Evolutionary conservation across 2,888 invertebrate species (phyloP).

Genomic region (Pterobdella sp.): DNA sequence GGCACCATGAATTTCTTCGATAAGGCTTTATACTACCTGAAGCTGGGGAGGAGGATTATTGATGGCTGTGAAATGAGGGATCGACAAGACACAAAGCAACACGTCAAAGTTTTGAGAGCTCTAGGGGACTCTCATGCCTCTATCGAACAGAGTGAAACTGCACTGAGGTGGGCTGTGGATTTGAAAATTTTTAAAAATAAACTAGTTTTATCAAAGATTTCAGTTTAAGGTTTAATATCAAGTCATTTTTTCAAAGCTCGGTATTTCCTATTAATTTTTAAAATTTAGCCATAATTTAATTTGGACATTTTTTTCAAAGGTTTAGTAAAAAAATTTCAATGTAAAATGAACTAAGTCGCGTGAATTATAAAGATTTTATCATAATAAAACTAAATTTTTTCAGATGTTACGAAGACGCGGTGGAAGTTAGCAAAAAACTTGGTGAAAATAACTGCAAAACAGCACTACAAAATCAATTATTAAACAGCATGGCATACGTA

Average conservation of each 20-base stretch:
- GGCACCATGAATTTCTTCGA: conserved; percentile 44
- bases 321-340: background rate
- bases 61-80: conserved; percentile 23
- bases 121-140: conserved; percentile 45
- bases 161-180: conserved; percentile 11
- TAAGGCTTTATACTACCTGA: conserved; percentile 47
- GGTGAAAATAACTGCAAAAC: conserved; percentile 35
- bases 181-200: background rate
- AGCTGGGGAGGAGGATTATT: conserved; percentile 41
- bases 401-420: conserved; percentile 46
- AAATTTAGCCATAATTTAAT: background rate
- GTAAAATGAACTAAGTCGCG: background rate
- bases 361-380: background rate
- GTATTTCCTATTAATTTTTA: background rate
- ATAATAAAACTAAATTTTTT: conserved; percentile 42
- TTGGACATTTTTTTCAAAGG: background rate
- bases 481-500: conserved; percentile 48
- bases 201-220: background rate
- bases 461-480: conserved; percentile 47
- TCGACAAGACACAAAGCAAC: conserved; percentile 29
- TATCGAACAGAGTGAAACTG: conserved; percentile 41
- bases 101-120: conserved; percentile 28
- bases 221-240: background rate
- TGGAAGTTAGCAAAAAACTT: conserved; percentile 38
- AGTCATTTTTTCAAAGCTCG: background rate